phyloP scores from a whole-genome alignment of 2,888 invertebrate genomes.

The Mongoloraphidia duomilia region DNA sequence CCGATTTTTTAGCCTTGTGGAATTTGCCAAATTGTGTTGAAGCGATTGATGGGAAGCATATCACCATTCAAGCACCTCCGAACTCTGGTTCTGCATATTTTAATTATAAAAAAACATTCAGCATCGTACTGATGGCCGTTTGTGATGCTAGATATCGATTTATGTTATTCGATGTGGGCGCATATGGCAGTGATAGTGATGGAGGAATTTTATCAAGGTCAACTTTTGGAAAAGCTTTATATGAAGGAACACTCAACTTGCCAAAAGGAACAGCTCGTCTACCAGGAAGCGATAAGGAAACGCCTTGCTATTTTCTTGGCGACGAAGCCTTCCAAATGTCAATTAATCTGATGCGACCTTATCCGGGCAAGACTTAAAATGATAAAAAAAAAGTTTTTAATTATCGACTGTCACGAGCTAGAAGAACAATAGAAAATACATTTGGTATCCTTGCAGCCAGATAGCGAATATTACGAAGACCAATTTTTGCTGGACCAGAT shows the following conservation, averaged over 20 bases:
- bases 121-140: conserved; percentile 6
- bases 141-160: background rate
- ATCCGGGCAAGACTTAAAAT: conserved; percentile 9
- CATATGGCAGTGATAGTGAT: background rate
- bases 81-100: conserved; percentile 10
- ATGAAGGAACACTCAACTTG: background rate
- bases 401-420: conserved; percentile 13
- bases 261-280: conserved; percentile 8
- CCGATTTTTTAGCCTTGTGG: conserved; percentile 8
- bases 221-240: background rate
- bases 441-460: conserved; percentile 14
- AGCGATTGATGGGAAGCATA: conserved; percentile 11
- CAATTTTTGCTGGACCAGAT: conserved; percentile 6
- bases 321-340: conserved; percentile 13
- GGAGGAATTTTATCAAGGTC: background rate
- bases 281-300: conserved; percentile 5
- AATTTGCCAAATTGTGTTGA: conserved; percentile 14
- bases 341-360: conserved; percentile 12
- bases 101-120: conserved; percentile 13
- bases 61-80: conserved; percentile 10
- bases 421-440: conserved; percentile 12
- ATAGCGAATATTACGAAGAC: conserved; percentile 11
- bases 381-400: conserved; percentile 12
- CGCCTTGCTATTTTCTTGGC: conserved; percentile 10
- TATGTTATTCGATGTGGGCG: background rate